Evolutionary conservation across 1,140 invertebrate genomes (phyloP), one percentile per base, ranked within the genome.

Genomic region (Psilanteris sp.): DNA sequence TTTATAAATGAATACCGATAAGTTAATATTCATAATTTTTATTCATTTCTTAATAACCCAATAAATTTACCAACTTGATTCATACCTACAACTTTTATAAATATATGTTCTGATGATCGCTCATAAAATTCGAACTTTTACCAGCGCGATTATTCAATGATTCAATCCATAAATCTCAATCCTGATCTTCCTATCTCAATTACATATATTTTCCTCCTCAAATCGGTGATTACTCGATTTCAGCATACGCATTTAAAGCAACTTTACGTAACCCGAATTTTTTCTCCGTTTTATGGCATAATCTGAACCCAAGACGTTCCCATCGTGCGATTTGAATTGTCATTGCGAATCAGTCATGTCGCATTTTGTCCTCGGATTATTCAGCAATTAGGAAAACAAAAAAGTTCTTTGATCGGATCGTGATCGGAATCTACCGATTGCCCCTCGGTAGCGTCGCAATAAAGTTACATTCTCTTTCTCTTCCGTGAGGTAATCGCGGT

Each of bases 401-500:
- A 39, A 36, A 20, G 36, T 10, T 18, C n/a, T n/a, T n/a, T n/a
- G n/a, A n/a, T n/a, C n/a, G n/a, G 32, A 36, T 41, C 52, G 36
- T 59, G 37, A 74, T 59, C 24, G 46, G 37, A 20, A 74, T 66
- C 8, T n/a, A 5, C 1, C 24, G 22, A 39, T 50, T 16, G 29
- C 61, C 8, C 10, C 6, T 3, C 24, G 22, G 31, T 50, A 15
- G 29, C 22, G 8, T 59, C 15, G 50, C 18, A 55, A 13, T 27
- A 26, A 34, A 16, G 14, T 48, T 18, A 54, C 64, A 68, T 57
- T 70, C 64, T 62, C 46, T 68, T 74, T 74, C 61, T 68, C 54
- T 68, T 68, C 52, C 66, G 52, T 64, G 64, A 70, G 57, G 57
- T 71, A 76, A 76, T 54, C 43, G 44, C 18, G 29, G 50, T 52